phyloP scores from a whole-genome alignment of 2,113 vertebrate species.

The Xiphophorus couchianus region DNA sequence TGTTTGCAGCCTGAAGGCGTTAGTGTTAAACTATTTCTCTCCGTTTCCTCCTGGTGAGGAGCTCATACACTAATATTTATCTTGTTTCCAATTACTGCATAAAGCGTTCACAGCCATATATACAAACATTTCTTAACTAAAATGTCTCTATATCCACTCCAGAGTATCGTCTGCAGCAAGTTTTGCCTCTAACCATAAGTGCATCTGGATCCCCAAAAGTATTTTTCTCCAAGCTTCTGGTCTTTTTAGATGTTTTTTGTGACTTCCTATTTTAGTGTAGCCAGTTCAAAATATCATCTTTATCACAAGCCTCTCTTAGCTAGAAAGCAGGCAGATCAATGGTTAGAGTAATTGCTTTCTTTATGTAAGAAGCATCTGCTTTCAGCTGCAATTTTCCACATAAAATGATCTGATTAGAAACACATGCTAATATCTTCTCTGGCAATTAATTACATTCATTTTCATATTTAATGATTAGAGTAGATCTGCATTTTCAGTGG shows the following conservation, averaged over 20 bases:
- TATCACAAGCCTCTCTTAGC: conserved; percentile 35
- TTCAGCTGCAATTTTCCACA: conserved; percentile 34
- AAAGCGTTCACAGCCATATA: conserved; percentile 34
- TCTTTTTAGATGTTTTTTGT: conserved; percentile 14
- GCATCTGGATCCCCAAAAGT: background rate
- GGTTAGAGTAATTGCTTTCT: conserved; percentile 38
- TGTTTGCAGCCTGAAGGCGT: conserved; percentile 52
- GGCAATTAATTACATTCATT: conserved; percentile 21
- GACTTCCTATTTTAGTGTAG: conserved; percentile 20
- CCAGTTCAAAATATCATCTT: conserved; percentile 27
- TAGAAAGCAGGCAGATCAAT: conserved; percentile 26
- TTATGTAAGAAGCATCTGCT: conserved; percentile 26
- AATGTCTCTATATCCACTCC: conserved; percentile 12
- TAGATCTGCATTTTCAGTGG: conserved; percentile 13
- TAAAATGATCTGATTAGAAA: conserved; percentile 41
- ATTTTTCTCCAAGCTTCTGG: conserved; percentile 8
- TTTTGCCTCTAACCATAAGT: background rate
- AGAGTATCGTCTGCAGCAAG: conserved; percentile 41
- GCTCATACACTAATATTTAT: conserved; percentile 73
- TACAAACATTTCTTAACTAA: conserved; percentile 10
- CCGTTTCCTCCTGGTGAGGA: conserved; percentile 45
- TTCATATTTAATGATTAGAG: conserved; percentile 13
- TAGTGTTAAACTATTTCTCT: conserved; percentile 27
- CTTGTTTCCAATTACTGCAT: conserved; percentile 60
- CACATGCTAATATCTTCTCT: conserved; percentile 7